A percentile compares a stretch with the other conserved stretches of the same genome.
These are phyloP conservation scores for Sphyrna mokarran DNA, from an alignment of 2,113 vertebrate species.

Conservation along the genomic window DNA sequence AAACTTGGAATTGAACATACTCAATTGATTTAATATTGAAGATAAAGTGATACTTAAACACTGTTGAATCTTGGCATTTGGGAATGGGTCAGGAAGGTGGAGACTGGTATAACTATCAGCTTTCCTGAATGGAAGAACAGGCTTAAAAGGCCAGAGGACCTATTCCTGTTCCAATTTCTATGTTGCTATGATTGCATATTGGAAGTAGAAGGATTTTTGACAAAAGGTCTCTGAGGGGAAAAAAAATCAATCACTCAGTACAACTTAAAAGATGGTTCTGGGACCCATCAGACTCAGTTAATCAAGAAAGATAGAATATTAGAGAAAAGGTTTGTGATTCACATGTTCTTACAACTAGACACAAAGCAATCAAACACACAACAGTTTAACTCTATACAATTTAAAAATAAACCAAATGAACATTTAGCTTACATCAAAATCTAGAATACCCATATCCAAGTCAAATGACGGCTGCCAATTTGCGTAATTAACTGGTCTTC, in stretches of 20 bases:
- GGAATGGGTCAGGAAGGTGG: not conserved
- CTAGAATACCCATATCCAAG: constrained; percentile 59
- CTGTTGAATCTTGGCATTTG: not conserved
- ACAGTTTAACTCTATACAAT: not conserved
- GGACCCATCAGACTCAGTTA: not conserved
- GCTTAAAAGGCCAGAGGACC: not conserved
- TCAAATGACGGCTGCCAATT: constrained; percentile 79
- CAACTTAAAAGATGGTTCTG: not conserved
- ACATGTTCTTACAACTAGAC: not conserved
- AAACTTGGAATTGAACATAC: not conserved
- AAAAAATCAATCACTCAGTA: not conserved
- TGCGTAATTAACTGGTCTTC: constrained; percentile 57
- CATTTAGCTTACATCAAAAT: constrained; percentile 61
- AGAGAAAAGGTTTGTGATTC: not conserved
- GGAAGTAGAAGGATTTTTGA: not conserved
- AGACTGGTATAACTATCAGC: not conserved
- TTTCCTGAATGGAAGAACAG: not conserved
- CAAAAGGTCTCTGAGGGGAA: not conserved
- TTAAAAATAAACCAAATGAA: not conserved
- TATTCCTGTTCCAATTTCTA: not conserved
- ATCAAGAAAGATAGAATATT: not conserved
- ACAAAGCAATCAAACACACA: not conserved
- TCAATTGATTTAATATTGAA: not conserved
- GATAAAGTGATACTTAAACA: not conserved
- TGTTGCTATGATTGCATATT: not conserved